Percentiles rank a stretch among this genome's conserved stretches.
Conservation (phyloP, 2,797 vertebrate genomes). For the Myotis findleyi region DNA sequence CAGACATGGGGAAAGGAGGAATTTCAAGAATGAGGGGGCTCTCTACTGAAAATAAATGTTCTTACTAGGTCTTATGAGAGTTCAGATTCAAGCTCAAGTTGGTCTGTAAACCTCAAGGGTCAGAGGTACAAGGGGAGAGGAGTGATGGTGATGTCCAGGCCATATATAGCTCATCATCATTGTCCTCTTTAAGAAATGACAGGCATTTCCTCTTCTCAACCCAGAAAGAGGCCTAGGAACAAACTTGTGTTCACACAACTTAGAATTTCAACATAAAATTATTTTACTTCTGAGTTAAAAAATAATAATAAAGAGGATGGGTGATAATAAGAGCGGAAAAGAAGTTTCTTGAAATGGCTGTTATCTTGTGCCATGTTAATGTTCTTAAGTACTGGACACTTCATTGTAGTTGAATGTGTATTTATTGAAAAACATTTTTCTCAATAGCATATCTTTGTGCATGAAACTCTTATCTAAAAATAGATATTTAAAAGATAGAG, state of each 20-base stretch:
- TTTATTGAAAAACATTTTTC: conserved; percentile 8
- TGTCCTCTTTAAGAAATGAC: conserved; percentile 29
- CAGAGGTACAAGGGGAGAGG: conserved; percentile 5
- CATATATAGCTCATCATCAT: background rate
- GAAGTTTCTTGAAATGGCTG: background rate
- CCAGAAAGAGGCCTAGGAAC: background rate
- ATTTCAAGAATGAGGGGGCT: conserved; percentile 61
- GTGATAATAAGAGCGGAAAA: background rate
- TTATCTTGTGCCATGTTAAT: background rate
- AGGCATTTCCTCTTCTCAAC: conserved; percentile 54
- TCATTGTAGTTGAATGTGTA: background rate
- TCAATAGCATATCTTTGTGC: background rate
- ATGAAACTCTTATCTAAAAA: background rate
- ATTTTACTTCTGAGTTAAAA: background rate
- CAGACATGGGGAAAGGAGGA: conserved; percentile 41
- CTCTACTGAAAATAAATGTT: conserved; percentile 56
- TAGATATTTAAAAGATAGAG: background rate
- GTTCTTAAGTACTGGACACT: background rate
- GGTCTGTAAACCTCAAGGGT: background rate
- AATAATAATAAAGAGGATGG: background rate
- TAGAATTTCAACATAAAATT: conserved; percentile 25
- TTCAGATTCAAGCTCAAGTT: conserved; percentile 41
- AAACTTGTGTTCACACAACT: conserved; percentile 29
- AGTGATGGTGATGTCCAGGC: background rate
- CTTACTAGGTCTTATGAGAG: background rate